A percentile compares a stretch with the other conserved stretches of the same genome.
These are phyloP conservation scores for Mechanitis messenoides DNA, from an alignment of 2,888 invertebrate genomes.

Conservation along the genomic window DNA sequence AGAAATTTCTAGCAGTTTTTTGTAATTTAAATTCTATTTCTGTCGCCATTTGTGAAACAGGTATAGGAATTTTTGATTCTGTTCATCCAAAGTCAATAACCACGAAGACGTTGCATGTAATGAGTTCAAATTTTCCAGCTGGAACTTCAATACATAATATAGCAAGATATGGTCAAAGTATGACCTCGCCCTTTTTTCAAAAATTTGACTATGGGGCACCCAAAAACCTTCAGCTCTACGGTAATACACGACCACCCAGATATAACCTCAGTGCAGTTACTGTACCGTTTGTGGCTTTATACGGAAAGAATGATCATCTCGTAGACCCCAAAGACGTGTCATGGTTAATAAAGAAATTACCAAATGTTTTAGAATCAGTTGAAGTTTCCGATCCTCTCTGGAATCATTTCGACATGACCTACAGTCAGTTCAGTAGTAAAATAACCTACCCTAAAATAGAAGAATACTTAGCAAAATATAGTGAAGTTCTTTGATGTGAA, in stretches of 20 bases:
- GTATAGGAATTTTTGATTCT: conserved; percentile 40
- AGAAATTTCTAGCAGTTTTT: conserved; percentile 47
- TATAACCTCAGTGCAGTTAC: conserved; percentile 48
- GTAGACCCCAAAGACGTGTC: conserved; percentile 76
- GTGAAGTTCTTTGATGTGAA: conserved; percentile 11
- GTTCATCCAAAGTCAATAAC: conserved; percentile 49
- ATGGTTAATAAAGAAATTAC: conserved; percentile 69
- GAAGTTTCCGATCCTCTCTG: conserved; percentile 68
- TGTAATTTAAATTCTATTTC: conserved; percentile 43
- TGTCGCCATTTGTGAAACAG: conserved; percentile 37
- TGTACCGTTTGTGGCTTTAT: conserved; percentile 47
- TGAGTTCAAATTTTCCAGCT: conserved; percentile 53
- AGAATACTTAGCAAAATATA: conserved; percentile 35
- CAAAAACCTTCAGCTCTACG: conserved; percentile 47
- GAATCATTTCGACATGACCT: conserved; percentile 46
- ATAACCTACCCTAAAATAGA: conserved; percentile 39
- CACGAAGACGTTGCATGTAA: conserved; percentile 38
- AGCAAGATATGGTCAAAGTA: conserved; percentile 53
- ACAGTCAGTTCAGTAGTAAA: conserved; percentile 41
- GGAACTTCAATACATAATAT: conserved; percentile 51
- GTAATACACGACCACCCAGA: conserved; percentile 42
- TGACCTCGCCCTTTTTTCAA: conserved; percentile 38
- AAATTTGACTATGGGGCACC: conserved; percentile 54
- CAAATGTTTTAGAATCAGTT: conserved; percentile 73
- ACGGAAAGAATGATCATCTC: conserved; percentile 73